Evolutionary conservation across 2,113 vertebrate genomes (phyloP).

Genomic region (Pelodiscus sinensis): DNA sequence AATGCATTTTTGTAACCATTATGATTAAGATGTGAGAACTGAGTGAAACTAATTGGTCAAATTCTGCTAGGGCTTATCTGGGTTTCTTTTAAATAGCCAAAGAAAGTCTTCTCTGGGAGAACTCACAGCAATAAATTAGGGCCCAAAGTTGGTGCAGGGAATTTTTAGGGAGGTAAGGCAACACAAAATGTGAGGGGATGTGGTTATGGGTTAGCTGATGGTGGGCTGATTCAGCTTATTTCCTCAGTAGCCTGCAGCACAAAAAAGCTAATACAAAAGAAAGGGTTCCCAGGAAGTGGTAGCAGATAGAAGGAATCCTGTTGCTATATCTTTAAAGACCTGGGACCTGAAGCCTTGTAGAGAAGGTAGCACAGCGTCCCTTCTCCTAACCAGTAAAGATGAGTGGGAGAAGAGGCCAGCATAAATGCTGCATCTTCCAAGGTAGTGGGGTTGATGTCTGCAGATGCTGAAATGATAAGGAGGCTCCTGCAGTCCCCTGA

Average conservation of each 20-base stretch:
- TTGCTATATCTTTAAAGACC: background rate
- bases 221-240: background rate
- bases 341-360: background rate
- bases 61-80: background rate
- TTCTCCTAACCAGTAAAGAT: background rate
- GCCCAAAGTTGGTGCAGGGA: background rate
- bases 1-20: background rate
- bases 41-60: background rate
- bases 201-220: background rate
- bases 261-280: background rate
- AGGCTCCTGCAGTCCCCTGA: background rate
- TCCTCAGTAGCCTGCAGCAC: no score
- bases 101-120: background rate
- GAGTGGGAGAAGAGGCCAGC: background rate
- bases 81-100: background rate
- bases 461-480: background rate
- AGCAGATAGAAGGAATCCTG: background rate
- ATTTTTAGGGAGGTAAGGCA: background rate
- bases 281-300: background rate
- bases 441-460: background rate
- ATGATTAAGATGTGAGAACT: background rate
- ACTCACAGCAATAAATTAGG: background rate
- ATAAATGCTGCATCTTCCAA: background rate
- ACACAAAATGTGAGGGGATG: background rate
- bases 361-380: background rate